Evolutionary conservation across 1,140 invertebrate genomes (phyloP).

Genomic region (Bombus picipes): DNA sequence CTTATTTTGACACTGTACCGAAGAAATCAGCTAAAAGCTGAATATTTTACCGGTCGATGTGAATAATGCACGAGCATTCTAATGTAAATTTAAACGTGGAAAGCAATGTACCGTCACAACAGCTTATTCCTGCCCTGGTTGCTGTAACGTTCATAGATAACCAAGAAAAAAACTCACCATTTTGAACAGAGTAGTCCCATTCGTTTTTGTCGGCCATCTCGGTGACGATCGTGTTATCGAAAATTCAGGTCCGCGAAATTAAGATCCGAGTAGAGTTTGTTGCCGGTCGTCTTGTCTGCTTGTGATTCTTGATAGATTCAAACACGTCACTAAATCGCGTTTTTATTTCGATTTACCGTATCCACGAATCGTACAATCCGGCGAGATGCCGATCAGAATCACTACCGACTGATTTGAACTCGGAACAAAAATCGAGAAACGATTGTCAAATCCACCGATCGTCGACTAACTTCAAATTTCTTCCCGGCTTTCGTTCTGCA

Average conservation of each 20-base stretch:
- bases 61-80: neutral
- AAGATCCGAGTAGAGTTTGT: slow-evolving; percentile 79
- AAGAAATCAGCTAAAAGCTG: neutral
- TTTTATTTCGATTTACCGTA: neutral
- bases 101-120: neutral
- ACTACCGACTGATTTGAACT: neutral
- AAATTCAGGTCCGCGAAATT: slow-evolving; percentile 79
- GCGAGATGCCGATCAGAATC: neutral
- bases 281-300: slow-evolving; percentile 76
- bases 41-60: neutral
- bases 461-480: neutral
- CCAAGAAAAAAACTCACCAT: slow-evolving; percentile 70
- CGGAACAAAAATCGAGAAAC: no score
- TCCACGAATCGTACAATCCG: neutral
- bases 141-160: neutral
- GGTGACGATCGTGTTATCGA: slow-evolving; percentile 56
- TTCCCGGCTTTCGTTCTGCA: no score
- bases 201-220: slow-evolving; percentile 75
- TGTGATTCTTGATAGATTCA: slow-evolving; percentile 13
- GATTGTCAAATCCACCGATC: neutral
- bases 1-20: neutral
- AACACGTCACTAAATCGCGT: slow-evolving; percentile 13
- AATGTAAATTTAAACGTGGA: slow-evolving; percentile 16
- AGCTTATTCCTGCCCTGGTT: neutral
- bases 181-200: slow-evolving; percentile 78